These are phyloP conservation scores for Galeruca laticollis DNA, from an alignment of 2,888 invertebrate genomes.

Conservation along the genomic window DNA sequence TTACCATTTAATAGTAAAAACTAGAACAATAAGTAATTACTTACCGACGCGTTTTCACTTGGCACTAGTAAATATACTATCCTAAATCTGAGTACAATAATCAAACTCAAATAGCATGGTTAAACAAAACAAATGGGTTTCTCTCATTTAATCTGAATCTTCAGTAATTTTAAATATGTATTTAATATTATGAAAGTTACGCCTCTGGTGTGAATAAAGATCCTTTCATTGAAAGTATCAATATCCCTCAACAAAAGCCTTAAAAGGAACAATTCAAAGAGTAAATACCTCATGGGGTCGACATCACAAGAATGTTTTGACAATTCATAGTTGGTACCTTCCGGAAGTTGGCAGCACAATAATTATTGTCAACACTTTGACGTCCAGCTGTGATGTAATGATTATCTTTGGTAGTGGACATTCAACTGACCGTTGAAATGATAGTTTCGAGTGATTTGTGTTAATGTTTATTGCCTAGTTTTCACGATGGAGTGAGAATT, in stretches of 20 bases:
- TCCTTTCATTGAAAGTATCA: conserved; percentile 13
- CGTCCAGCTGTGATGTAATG: conserved; percentile 61
- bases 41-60: no score
- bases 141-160: no score
- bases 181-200: not conserved
- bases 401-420: conserved; percentile 49
- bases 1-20: no score
- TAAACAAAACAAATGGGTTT: no score
- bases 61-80: no score
- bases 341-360: conserved; percentile 58
- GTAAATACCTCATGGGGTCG: conserved; percentile 50
- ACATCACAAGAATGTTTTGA: conserved; percentile 55
- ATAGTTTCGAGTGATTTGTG: conserved; percentile 46
- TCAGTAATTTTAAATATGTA: not conserved
- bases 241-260: conserved; percentile 38
- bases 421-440: conserved; percentile 42
- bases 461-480: conserved; percentile 43
- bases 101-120: not conserved
- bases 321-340: conserved; percentile 45
- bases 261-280: conserved; percentile 44
- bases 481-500: conserved; percentile 5
- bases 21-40: no score
- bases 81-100: no score
- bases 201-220: not conserved
- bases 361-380: conserved; percentile 63